Evolutionary conservation across 2,888 invertebrate genomes (phyloP).

Genomic region (Piscicola geometra): DNA sequence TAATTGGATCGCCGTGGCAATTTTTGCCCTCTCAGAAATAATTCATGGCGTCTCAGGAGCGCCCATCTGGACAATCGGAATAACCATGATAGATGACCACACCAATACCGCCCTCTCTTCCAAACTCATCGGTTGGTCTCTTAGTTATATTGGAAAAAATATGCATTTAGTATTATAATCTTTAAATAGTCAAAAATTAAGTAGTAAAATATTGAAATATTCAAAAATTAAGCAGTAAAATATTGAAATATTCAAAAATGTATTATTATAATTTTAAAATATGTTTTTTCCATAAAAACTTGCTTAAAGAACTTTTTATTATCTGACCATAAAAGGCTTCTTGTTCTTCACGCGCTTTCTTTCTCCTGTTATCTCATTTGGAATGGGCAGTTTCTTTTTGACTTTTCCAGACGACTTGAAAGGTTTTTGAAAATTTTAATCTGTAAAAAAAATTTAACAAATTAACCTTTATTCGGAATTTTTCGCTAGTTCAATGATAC

Average conservation of each 20-base stretch:
- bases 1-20: constrained; percentile 18
- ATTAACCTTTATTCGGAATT: neutral
- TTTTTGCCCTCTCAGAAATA: constrained; percentile 17
- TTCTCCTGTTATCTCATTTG: constrained; percentile 33
- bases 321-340: constrained; percentile 22
- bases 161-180: too few species aligned
- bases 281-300: neutral
- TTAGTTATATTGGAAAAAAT: too few species aligned
- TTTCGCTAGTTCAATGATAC: neutral
- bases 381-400: constrained; percentile 29
- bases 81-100: constrained; percentile 31
- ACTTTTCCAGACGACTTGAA: constrained; percentile 21
- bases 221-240: too few species aligned
- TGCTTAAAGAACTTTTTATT: neutral
- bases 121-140: constrained; percentile 35
- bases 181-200: too few species aligned
- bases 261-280: too few species aligned
- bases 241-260: too few species aligned
- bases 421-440: constrained; percentile 9
- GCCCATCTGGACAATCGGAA: constrained; percentile 26
- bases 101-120: neutral
- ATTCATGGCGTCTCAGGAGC: constrained; percentile 32
- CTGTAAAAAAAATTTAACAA: neutral
- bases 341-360: constrained; percentile 34
- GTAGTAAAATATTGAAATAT: too few species aligned